Percentiles rank a stretch among this genome's conserved stretches.
Conservation (phyloP, 2,113 vertebrate genomes). For the Phaethon lepturus region DNA sequence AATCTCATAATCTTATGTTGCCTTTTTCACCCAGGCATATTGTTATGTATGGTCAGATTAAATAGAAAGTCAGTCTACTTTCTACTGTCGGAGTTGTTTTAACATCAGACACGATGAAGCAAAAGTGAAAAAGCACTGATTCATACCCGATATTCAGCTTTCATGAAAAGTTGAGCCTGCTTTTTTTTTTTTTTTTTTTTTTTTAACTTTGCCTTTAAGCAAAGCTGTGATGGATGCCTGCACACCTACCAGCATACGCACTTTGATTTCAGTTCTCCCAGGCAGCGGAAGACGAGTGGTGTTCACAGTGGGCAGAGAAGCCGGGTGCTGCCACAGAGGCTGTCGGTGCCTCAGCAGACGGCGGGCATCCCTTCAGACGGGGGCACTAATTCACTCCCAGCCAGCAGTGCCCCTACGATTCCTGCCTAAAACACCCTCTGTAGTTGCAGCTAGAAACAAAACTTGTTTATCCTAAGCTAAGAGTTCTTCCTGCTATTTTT, state of each 20-base stretch:
- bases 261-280: not conserved
- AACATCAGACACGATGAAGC: not conserved
- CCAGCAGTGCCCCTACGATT: not conserved
- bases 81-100: not conserved
- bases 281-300: not conserved
- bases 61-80: slow-evolving; percentile 39
- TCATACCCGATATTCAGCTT: not conserved
- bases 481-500: not conserved
- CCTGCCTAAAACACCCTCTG: not conserved
- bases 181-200: not conserved
- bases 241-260: not conserved
- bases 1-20: slow-evolving; percentile 18
- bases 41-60: slow-evolving; percentile 20
- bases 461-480: slow-evolving; percentile 1
- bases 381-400: not conserved
- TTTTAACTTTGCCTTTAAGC: not conserved
- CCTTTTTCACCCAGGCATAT: not conserved
- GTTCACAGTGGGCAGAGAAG: not conserved
- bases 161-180: not conserved
- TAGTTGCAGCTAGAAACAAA: slow-evolving; percentile 9
- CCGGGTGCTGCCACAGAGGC: not conserved
- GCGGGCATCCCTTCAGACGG: not conserved
- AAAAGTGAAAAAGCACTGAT: not conserved
- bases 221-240: not conserved
- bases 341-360: not conserved